These are phyloP conservation scores for Centropyge bicolor DNA, from an alignment of 2,797 vertebrate species.

Conservation along the genomic window DNA sequence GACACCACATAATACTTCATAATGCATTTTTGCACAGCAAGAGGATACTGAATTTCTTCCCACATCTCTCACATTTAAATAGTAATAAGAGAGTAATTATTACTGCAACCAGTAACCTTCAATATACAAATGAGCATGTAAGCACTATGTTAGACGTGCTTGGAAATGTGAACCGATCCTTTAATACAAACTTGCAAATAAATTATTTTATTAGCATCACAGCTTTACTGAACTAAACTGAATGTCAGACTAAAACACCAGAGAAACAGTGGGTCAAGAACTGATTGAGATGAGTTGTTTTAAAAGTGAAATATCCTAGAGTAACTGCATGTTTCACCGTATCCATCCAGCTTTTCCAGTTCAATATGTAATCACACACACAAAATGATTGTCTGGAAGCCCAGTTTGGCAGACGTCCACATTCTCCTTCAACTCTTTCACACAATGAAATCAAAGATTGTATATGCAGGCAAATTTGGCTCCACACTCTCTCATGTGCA, in stretches of 20 bases:
- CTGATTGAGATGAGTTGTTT: not conserved
- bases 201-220: not conserved
- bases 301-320: not conserved
- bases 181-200: not conserved
- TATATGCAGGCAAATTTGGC: not conserved
- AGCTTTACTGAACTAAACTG: not conserved
- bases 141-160: not conserved
- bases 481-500: slow-evolving; percentile 12
- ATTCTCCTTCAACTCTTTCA: not conserved
- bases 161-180: not conserved
- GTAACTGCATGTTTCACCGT: not conserved
- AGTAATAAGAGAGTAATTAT: not conserved
- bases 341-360: slow-evolving; percentile 3
- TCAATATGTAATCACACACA: not conserved
- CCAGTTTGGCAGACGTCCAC: not conserved
- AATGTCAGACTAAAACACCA: not conserved
- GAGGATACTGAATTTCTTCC: not conserved
- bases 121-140: not conserved
- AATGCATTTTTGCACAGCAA: not conserved
- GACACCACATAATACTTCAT: not conserved
- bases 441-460: slow-evolving; percentile 15
- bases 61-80: not conserved
- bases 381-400: not conserved
- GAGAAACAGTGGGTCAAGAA: not conserved
- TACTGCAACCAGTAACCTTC: not conserved